Percentiles rank a stretch among this genome's conserved stretches.
Conservation (phyloP, 2,888 invertebrate species). For the Ectemnius lituratus region DNA sequence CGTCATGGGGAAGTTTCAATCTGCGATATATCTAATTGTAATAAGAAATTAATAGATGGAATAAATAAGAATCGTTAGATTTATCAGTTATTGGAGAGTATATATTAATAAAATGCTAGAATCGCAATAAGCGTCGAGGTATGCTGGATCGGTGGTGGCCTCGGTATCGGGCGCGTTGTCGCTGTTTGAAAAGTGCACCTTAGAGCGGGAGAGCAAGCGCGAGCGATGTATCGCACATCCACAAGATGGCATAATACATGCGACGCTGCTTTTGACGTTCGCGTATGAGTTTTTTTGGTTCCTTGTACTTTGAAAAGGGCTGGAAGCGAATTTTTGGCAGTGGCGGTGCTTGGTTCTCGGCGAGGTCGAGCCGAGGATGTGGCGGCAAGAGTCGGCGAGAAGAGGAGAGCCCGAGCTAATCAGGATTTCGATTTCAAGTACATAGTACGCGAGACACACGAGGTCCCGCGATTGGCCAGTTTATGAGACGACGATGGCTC, state of each 20-base stretch:
- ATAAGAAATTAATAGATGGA: neutral
- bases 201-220: conserved; percentile 17
- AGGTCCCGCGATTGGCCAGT: conserved; percentile 71
- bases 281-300: conserved; percentile 62
- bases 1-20: too few relatives aligned
- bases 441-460: conserved; percentile 64
- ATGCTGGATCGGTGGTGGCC: too few relatives aligned
- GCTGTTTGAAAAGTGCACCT: conserved; percentile 37
- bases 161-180: conserved; percentile 2
- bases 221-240: conserved; percentile 32
- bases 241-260: conserved; percentile 69
- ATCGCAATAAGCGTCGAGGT: too few relatives aligned
- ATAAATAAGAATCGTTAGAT: conserved; percentile 17
- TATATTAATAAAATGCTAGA: too few relatives aligned
- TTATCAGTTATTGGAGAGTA: neutral
- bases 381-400: conserved; percentile 62
- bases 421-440: conserved; percentile 59
- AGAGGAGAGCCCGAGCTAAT: conserved; percentile 54
- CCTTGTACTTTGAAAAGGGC: conserved; percentile 58
- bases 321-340: conserved; percentile 61
- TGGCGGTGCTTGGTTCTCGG: conserved; percentile 40
- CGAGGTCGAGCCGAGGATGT: conserved; percentile 63
- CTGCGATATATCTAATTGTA: neutral
- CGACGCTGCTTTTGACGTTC: conserved; percentile 74
- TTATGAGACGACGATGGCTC: conserved; percentile 71